Conservation (phyloP, 2,113 vertebrate genomes). For the Myotis davidii region DNA sequence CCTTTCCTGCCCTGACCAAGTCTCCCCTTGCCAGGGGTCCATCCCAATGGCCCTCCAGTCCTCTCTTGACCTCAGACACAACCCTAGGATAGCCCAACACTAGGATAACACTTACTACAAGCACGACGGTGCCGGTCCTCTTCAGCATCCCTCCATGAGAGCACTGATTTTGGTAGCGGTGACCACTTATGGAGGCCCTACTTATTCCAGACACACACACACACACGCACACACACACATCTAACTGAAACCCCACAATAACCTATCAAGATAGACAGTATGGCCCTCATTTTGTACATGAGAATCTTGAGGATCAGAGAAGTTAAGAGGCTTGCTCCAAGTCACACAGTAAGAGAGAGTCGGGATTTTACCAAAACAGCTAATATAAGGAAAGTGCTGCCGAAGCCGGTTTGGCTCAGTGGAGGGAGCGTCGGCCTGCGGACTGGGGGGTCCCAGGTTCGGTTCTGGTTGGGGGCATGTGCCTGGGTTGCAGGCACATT, state of each 20-base stretch:
- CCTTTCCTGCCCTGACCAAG: not conserved
- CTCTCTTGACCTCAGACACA: not conserved
- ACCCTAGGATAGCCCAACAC: not conserved
- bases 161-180: not conserved
- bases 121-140: rapidly evolving
- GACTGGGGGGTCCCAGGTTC: too few relatives aligned
- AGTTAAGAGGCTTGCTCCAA: not conserved
- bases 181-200: not conserved
- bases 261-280: not conserved
- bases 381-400: not conserved
- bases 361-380: not conserved
- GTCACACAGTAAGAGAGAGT: not conserved
- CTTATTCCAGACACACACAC: not conserved
- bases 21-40: not conserved
- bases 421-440: too few relatives aligned
- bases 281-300: not conserved
- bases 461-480: too few relatives aligned
- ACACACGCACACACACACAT: not conserved
- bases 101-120: rapidly evolving
- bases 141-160: not conserved
- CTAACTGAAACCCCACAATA: not conserved
- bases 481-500: too few relatives aligned
- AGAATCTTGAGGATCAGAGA: not conserved
- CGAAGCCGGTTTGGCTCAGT: too few relatives aligned
- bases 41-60: not conserved